Evolutionary conservation across 2,888 invertebrate species (phyloP).

Genomic region (Pedicia rivosa): DNA sequence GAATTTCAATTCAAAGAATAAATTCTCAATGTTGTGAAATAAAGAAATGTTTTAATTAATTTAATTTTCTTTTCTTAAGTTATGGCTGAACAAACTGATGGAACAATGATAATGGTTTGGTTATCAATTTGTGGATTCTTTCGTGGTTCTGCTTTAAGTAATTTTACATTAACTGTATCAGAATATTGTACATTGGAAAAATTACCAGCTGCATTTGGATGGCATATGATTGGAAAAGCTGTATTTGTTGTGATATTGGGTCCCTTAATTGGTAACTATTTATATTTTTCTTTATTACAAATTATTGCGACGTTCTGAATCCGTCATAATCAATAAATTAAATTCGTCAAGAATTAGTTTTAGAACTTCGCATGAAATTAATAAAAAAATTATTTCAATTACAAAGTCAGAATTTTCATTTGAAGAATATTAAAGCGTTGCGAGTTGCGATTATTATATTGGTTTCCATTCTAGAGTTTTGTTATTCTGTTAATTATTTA

Average conservation of each 20-base stretch:
- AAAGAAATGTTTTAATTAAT: background rate
- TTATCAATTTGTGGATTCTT: constrained; percentile 63
- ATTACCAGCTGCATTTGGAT: constrained; percentile 57
- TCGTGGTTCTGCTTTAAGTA: constrained; percentile 60
- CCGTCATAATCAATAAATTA: no score
- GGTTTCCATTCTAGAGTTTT: background rate
- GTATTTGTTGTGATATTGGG: constrained; percentile 51
- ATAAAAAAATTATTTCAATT: no score
- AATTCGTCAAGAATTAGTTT: no score
- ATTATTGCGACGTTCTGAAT: background rate
- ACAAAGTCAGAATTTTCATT: no score
- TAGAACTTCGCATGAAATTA: no score
- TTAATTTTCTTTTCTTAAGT: constrained; percentile 35
- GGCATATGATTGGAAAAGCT: constrained; percentile 63
- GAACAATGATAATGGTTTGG: constrained; percentile 50
- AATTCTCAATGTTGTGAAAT: no score
- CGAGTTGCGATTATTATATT: background rate
- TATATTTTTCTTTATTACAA: no score
- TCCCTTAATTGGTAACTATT: constrained; percentile 53
- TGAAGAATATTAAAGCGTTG: background rate
- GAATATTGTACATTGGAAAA: constrained; percentile 58
- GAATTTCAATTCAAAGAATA: no score
- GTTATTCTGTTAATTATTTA: no score
- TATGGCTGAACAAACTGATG: constrained; percentile 55
- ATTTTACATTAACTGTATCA: constrained; percentile 62